Evolutionary conservation across 1,140 invertebrate genomes (phyloP).

Genomic region (Pemphigus obesinymphae): DNA sequence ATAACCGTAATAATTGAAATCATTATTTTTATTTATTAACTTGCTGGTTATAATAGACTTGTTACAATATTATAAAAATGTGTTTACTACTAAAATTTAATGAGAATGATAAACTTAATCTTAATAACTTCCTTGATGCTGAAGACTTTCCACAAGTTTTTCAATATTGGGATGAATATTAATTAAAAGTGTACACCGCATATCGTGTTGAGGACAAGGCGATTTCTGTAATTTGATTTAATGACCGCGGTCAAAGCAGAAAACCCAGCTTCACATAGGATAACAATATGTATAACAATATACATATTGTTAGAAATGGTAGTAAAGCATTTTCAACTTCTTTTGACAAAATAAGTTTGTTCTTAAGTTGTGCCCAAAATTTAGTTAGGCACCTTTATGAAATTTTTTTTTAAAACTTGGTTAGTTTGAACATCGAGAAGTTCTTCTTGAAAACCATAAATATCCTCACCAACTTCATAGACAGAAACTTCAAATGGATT

Average conservation of each 20-base stretch:
- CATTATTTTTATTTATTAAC: too few relatives aligned
- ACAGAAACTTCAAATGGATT: too few relatives aligned
- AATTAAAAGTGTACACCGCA: background rate
- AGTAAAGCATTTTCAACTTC: too few relatives aligned
- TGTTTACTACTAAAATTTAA: too few relatives aligned
- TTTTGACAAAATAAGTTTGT: too few relatives aligned
- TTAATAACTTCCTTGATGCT: background rate
- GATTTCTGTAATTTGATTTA: background rate
- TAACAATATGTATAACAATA: too few relatives aligned
- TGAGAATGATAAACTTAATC: background rate
- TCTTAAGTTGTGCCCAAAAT: background rate
- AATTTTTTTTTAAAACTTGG: constrained; percentile 18
- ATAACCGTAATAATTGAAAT: background rate
- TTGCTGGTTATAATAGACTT: too few relatives aligned
- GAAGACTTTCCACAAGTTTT: background rate
- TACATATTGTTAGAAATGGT: background rate
- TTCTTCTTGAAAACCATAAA: too few relatives aligned
- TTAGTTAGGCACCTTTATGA: background rate
- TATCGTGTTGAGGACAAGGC: background rate
- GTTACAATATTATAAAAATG: too few relatives aligned
- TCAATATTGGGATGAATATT: too few relatives aligned
- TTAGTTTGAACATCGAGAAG: too few relatives aligned
- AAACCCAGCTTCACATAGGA: background rate
- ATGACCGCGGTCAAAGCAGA: background rate
- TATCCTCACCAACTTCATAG: too few relatives aligned